Conservation (phyloP, 2,797 vertebrate species). For the Spinus pinus region DNA sequence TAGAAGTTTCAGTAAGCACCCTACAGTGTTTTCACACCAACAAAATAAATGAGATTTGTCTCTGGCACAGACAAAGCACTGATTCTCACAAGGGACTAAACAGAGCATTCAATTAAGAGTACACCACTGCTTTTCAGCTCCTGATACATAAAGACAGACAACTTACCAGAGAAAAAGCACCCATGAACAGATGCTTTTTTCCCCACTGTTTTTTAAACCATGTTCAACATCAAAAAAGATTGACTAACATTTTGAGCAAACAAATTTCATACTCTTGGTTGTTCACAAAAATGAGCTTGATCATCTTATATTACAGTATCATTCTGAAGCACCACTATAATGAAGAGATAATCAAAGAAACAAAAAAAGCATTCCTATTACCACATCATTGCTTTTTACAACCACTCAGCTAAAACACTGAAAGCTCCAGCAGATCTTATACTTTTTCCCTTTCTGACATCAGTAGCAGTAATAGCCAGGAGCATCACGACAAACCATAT, state of each 20-base stretch:
- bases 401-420: background rate
- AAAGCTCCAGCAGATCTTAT: background rate
- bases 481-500: background rate
- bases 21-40: background rate
- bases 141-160: background rate
- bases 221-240: constrained; percentile 6
- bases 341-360: constrained; percentile 21
- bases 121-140: background rate
- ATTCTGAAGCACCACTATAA: constrained; percentile 14
- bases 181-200: constrained; percentile 11
- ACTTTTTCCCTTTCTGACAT: background rate
- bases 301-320: background rate
- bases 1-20: background rate
- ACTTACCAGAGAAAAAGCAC: background rate
- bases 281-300: constrained; percentile 26
- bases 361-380: background rate
- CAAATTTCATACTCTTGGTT: background rate
- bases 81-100: background rate
- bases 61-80: background rate
- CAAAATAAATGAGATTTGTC: constrained; percentile 31
- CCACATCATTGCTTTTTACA: constrained; percentile 36
- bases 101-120: constrained; percentile 4
- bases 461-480: background rate
- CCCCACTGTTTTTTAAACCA: background rate
- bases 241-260: constrained; percentile 33